Conservation (phyloP, 2,797 vertebrate species). For the Myiothlypis coronata region DNA sequence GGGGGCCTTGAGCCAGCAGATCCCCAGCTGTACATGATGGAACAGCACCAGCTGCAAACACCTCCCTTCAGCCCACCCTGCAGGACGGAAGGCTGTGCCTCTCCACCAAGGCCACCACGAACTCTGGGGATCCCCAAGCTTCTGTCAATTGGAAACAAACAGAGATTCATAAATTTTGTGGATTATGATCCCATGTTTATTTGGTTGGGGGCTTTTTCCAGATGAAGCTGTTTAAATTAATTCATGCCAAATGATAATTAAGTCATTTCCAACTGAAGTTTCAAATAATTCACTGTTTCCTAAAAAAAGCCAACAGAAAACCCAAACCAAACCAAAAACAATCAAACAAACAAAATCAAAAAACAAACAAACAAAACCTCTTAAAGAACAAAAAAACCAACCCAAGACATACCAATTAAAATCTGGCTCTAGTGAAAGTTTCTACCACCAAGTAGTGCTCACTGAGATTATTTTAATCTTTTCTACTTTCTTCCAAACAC, state of each 20-base stretch:
- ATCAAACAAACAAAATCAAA: not conserved
- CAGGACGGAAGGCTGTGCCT: not conserved
- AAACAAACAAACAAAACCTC: accelerated
- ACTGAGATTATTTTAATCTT: not conserved
- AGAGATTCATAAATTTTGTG: not conserved
- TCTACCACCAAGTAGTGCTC: not conserved
- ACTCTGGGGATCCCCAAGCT: not conserved
- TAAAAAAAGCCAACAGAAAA: not conserved
- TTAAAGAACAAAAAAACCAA: not conserved
- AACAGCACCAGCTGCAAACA: not conserved
- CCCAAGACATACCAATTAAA: not conserved
- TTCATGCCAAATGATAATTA: not conserved
- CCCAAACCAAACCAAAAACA: not conserved
- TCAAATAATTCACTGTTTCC: not conserved
- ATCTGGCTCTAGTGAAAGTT: not conserved
- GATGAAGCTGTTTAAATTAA: not conserved
- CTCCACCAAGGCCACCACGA: accelerated
- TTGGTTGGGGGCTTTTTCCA: not conserved
- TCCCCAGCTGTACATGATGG: no score
- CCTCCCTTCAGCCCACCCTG: not conserved
- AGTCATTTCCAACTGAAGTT: not conserved
- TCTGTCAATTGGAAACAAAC: not conserved
- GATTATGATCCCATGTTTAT: not conserved
- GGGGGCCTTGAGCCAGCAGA: accelerated
- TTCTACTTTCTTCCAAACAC: not conserved